A percentile compares a stretch with the other conserved stretches of the same genome.
phyloP scores from a whole-genome alignment of 2,888 invertebrate genomes.

The Barypeithes pellucidus region DNA sequence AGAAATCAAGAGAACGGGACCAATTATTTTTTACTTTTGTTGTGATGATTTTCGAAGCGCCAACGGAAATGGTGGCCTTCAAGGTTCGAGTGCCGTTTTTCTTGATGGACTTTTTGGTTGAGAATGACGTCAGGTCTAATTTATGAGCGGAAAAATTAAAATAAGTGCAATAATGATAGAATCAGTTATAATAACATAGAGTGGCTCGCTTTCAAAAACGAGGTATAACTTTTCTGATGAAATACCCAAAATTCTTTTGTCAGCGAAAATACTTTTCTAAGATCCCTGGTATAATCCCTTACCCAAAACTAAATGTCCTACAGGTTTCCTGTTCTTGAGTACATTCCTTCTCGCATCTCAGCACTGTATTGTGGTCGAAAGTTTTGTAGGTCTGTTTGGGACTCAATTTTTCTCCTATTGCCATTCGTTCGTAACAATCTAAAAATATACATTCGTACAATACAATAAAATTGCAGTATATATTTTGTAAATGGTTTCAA shows the following conservation, averaged over 20 bases:
- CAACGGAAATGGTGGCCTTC: constrained; percentile 49
- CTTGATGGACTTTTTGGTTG: constrained; percentile 21
- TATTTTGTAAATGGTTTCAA: too few relatives aligned
- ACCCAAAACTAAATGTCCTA: constrained; percentile 74
- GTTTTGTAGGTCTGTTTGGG: constrained; percentile 68
- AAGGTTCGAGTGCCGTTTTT: constrained; percentile 27
- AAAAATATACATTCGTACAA: constrained; percentile 54
- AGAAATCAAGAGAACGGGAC: constrained; percentile 49
- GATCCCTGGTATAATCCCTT: constrained; percentile 56
- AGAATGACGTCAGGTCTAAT: constrained; percentile 14
- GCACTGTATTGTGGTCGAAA: constrained; percentile 66
- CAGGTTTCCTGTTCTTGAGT: constrained; percentile 70
- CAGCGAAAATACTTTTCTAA: too few relatives aligned
- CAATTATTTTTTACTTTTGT: constrained; percentile 42
- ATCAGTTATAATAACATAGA: neutral
- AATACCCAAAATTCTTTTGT: too few relatives aligned
- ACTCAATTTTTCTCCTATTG: constrained; percentile 71
- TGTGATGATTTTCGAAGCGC: constrained; percentile 38
- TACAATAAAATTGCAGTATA: too few relatives aligned
- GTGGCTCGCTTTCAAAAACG: too few relatives aligned
- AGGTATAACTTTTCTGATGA: too few relatives aligned
- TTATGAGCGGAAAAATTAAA: neutral
- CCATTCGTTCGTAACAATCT: constrained; percentile 74
- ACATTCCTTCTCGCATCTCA: constrained; percentile 72
- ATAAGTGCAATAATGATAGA: neutral